Evolutionary conservation across 2,888 invertebrate genomes (phyloP).

Genomic region (Macrosiphum euphorbiae): DNA sequence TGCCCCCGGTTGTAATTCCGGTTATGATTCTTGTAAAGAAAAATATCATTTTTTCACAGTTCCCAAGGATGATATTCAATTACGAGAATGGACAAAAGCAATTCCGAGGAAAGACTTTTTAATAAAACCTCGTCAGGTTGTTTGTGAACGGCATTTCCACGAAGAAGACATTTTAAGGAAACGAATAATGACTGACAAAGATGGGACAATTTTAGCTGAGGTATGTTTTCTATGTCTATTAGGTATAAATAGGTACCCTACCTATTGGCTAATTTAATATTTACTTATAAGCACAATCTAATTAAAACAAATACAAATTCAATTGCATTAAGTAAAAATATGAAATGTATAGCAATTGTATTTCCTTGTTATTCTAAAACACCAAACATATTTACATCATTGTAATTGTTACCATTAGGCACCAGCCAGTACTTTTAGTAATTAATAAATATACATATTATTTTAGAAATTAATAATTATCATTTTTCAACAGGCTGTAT

Average conservation of each 20-base stretch:
- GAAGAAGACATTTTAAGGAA: not conserved
- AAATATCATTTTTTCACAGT: constrained; percentile 34
- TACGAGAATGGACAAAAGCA: not conserved
- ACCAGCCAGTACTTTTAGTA: not conserved
- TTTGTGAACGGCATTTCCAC: not conserved
- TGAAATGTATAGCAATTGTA: not conserved
- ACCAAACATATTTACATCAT: not conserved
- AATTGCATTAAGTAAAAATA: not conserved
- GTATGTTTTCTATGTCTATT: not conserved
- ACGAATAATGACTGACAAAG: not conserved
- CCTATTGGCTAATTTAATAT: not conserved
- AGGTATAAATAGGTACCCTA: not conserved
- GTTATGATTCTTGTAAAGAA: constrained; percentile 28
- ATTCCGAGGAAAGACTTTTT: not conserved
- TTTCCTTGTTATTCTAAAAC: constrained; percentile 1
- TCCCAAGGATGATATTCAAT: not conserved
- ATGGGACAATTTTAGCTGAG: not conserved
- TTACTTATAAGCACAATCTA: not conserved
- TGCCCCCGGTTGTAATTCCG: constrained; percentile 5
- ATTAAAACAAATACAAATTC: constrained; percentile 14
- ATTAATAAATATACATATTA: not conserved
- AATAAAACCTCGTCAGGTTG: not conserved
- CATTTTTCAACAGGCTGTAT: not conserved
- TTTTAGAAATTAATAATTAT: not conserved
- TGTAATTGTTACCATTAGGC: not conserved